Evolutionary conservation across 2,113 vertebrate genomes (phyloP), one percentile per base, ranked within the genome.

Genomic region (Gavia stellata): DNA sequence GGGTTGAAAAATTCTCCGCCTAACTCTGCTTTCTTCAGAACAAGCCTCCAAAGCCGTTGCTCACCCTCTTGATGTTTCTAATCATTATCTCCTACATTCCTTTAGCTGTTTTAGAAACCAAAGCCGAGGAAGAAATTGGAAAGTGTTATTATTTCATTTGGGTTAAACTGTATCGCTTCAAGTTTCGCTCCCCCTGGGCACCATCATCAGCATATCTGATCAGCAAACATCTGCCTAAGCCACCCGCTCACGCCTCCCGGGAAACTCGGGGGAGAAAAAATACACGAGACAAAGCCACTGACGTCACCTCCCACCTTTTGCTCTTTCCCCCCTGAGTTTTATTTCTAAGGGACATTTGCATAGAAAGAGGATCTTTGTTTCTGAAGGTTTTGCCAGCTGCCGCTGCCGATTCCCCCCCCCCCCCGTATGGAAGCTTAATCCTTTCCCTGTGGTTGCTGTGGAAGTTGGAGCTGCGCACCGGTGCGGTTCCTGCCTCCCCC

Each of bases 141-240:
- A 96, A 95, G 83, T 55, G 83, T 94, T 95, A 95, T 94, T 92
- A 95, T 96, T 97, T 96, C 94, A 84, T 97, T 97, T 90, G 95
- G 96, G 93, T 92, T 97, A 96, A 96, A 88, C 71, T 79, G 86
- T 71, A 81, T 88, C 24, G 25, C 96, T 96, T 83, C 70, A 63
- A 95, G 92, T 88, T 91, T 89, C 3, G 0, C 67, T 95, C 75
- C 93, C 91, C 73, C 44, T 62, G 74, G 94, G 91, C 92, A 79
- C 2, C 21, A 95, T 94, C 94, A 96, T 95, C 97, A 88, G 94
- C 94, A 89, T 94, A 92, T 94, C 87, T 93, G 96, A 97, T 96
- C 92, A 86, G 90, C 90, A 92, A 95, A 90, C 93, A 88, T 96
- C 96, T 97, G 96, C 95, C 88, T 86, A 34, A 94, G n/a, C 67